These are phyloP conservation scores for mouse (Mus musculus) DNA, from an alignment of 2,113 vertebrate species.

Conservation along the genomic window DNA sequence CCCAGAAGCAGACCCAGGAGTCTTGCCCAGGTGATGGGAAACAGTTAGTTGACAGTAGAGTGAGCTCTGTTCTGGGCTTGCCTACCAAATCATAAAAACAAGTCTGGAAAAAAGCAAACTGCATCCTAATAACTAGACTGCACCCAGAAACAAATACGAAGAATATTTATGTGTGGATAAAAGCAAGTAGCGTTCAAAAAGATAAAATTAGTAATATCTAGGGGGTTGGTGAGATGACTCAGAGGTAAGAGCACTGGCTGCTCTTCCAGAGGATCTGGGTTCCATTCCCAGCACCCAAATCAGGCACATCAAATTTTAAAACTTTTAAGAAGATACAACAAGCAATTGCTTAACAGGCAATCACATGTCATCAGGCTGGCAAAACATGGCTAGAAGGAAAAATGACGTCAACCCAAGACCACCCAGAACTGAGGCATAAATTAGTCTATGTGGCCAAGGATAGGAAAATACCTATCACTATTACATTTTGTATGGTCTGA, in stretches of 20 bases:
- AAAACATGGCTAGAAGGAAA: not conserved
- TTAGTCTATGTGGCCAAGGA: not conserved
- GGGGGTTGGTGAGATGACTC: not conserved
- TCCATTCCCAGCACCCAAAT: not conserved
- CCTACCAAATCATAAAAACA: slow-evolving; percentile 13
- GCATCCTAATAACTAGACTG: not conserved
- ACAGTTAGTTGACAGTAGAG: not conserved
- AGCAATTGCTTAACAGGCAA: not conserved
- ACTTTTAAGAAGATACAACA: not conserved
- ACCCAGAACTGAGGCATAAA: not conserved
- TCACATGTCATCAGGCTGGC: not conserved
- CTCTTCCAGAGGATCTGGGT: not conserved
- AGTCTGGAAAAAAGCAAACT: not conserved
- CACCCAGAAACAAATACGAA: not conserved
- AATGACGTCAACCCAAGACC: not conserved
- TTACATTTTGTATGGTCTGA: not conserved
- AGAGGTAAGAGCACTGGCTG: not conserved
- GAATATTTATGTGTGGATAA: not conserved
- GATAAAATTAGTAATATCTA: not conserved
- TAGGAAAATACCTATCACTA: not conserved
- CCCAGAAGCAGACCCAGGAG: not conserved
- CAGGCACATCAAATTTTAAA: not conserved
- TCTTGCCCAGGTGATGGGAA: not conserved
- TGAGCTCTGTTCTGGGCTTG: not conserved
- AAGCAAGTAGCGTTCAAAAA: not conserved